Evolutionary conservation across 2,888 invertebrate species (phyloP).

Genomic region (Machimus atricapillus): DNA sequence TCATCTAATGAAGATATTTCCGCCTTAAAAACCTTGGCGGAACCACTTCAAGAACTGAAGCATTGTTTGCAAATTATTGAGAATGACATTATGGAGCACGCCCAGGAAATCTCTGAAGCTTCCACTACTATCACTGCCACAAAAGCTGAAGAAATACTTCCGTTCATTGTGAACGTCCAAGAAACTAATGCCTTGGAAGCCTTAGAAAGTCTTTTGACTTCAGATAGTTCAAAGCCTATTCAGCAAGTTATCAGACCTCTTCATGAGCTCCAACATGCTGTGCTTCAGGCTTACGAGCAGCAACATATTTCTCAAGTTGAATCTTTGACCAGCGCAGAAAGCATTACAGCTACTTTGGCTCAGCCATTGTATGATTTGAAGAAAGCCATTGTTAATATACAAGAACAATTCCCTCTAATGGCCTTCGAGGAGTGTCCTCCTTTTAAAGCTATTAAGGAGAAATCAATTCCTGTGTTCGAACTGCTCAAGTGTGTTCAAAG

Average conservation of each 20-base stretch:
- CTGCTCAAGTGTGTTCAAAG: conserved; percentile 55
- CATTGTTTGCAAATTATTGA: conserved; percentile 52
- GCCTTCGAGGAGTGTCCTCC: conserved; percentile 50
- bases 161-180: conserved; percentile 52
- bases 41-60: conserved; percentile 55
- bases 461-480: conserved; percentile 50
- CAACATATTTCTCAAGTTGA: conserved; percentile 53
- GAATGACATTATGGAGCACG: conserved; percentile 51
- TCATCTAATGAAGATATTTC: conserved; percentile 50
- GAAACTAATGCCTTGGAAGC: conserved; percentile 51
- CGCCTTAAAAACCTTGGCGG: conserved; percentile 52
- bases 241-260: conserved; percentile 58
- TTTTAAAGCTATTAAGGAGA: conserved; percentile 49
- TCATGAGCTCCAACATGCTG: conserved; percentile 57
- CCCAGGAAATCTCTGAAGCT: conserved; percentile 45
- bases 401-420: conserved; percentile 49
- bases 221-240: conserved; percentile 52
- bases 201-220: conserved; percentile 52
- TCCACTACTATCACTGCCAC: conserved; percentile 45
- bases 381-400: conserved; percentile 52
- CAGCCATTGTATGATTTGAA: conserved; percentile 52
- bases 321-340: conserved; percentile 47
- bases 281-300: conserved; percentile 56
- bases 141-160: conserved; percentile 50
- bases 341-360: conserved; percentile 49